Evolutionary conservation across 64 coral and sea anemone species (phyloP).

Genomic region (Porites lutea): DNA sequence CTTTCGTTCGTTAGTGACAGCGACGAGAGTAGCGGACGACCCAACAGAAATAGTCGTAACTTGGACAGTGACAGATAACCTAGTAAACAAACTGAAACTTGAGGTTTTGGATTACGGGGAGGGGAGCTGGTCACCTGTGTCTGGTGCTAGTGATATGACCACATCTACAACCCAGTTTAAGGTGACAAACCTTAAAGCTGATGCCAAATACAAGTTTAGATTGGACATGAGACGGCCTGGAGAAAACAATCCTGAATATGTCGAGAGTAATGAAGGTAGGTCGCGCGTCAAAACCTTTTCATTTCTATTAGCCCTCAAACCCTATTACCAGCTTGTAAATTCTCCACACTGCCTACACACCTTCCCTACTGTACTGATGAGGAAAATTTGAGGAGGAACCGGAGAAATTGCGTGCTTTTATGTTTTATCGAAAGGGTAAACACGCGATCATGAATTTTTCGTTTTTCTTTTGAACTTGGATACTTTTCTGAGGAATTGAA

Average conservation of each 20-base stretch:
- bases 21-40: not conserved
- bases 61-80: constrained; percentile 19
- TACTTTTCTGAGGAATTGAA: too few species aligned
- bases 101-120: not conserved
- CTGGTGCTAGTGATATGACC: not conserved
- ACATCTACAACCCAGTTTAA: not conserved
- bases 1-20: not conserved
- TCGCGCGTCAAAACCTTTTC: not conserved
- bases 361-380: too few species aligned
- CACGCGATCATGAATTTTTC: too few species aligned
- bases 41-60: constrained; percentile 6
- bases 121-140: not conserved
- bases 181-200: constrained; percentile 30
- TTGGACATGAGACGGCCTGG: not conserved
- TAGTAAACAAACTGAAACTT: not conserved
- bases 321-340: too few species aligned
- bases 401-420: too few species aligned
- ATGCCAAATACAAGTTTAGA: constrained; percentile 48
- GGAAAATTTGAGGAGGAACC: too few species aligned
- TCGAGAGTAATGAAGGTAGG: not conserved
- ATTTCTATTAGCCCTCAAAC: too few species aligned
- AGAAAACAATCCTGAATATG: not conserved
- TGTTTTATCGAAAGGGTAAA: too few species aligned
- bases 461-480: too few species aligned
- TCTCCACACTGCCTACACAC: too few species aligned